These are phyloP conservation scores for Thripadectes ignobilis DNA, from an alignment of 2,797 vertebrate genomes.

Conservation along the genomic window DNA sequence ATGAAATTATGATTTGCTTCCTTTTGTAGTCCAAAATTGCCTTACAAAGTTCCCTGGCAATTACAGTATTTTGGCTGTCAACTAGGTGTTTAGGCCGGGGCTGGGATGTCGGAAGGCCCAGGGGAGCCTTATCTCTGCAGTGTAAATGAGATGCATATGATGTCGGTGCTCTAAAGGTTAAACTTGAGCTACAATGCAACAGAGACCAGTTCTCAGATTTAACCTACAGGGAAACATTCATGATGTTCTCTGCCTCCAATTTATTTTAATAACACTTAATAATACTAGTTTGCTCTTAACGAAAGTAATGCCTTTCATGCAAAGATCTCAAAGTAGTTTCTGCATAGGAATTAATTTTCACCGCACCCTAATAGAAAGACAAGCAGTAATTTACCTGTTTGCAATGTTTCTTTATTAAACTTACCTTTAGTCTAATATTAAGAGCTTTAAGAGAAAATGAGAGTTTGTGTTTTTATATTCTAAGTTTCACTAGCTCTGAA, in stretches of 20 bases:
- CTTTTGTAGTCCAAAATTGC: not conserved
- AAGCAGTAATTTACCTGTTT: slow-evolving; percentile 48
- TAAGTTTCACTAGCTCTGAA: not conserved
- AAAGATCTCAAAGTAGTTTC: slow-evolving; percentile 47
- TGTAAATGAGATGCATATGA: not conserved
- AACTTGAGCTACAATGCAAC: not conserved
- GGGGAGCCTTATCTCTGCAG: not conserved
- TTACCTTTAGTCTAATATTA: not conserved
- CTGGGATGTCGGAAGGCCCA: not conserved
- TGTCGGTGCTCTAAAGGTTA: slow-evolving; percentile 35
- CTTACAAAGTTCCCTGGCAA: not conserved
- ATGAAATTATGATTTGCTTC: not conserved
- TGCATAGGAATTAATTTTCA: slow-evolving; percentile 48
- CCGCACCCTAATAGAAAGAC: slow-evolving; percentile 16
- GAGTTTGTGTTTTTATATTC: not conserved
- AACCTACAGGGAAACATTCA: slow-evolving; percentile 58
- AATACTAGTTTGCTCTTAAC: slow-evolving; percentile 54
- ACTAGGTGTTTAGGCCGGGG: not conserved
- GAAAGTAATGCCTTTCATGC: slow-evolving; percentile 47
- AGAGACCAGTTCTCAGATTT: slow-evolving; percentile 30
- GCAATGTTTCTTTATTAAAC: not conserved
- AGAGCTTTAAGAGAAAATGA: not conserved
- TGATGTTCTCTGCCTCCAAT: slow-evolving; percentile 56
- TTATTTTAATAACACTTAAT: slow-evolving; percentile 75
- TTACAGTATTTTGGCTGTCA: not conserved